A percentile compares a stretch with the other conserved stretches of the same genome.
Conservation (phyloP, 2,113 vertebrate genomes). For the Gila orcuttii region DNA sequence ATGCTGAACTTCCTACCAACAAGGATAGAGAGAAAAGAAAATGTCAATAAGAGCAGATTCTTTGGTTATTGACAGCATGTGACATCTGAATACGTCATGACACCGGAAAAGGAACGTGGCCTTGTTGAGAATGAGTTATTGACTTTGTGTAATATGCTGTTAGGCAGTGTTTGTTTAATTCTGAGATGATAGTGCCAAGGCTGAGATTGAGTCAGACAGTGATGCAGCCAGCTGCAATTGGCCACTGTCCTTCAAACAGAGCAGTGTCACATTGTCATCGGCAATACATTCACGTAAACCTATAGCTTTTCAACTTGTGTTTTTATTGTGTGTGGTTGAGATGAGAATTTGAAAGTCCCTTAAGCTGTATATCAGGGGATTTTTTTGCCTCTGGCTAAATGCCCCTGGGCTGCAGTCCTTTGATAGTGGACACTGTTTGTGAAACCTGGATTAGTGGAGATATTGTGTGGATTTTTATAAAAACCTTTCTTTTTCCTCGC, state of each 20-base stretch:
- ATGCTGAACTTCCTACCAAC: slow-evolving; percentile 60
- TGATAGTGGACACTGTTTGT: slow-evolving; percentile 68
- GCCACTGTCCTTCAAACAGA: slow-evolving; percentile 38
- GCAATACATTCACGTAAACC: background rate
- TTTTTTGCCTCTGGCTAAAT: slow-evolving; percentile 70
- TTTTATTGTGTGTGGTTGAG: slow-evolving; percentile 66
- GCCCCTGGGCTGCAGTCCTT: slow-evolving; percentile 64
- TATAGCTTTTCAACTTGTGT: background rate
- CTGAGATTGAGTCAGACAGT: slow-evolving; percentile 28
- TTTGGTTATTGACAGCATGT: background rate
- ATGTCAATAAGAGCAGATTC: slow-evolving; percentile 25
- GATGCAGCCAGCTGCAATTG: slow-evolving; percentile 20
- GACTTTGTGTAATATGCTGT: slow-evolving; percentile 14
- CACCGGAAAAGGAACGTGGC: background rate
- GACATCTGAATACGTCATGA: background rate
- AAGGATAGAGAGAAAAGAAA: slow-evolving; percentile 63
- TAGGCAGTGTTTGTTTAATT: slow-evolving; percentile 23
- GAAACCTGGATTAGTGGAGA: slow-evolving; percentile 72
- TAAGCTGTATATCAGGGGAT: slow-evolving; percentile 65
- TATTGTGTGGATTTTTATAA: slow-evolving; percentile 54
- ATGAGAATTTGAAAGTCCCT: slow-evolving; percentile 63
- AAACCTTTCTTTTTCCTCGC: slow-evolving; percentile 52
- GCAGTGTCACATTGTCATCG: background rate
- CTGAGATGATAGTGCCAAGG: slow-evolving; percentile 8
- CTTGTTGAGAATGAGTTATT: slow-evolving; percentile 20